phyloP scores from a whole-genome alignment of 2,888 invertebrate species.

The Drosophila pegasa region DNA sequence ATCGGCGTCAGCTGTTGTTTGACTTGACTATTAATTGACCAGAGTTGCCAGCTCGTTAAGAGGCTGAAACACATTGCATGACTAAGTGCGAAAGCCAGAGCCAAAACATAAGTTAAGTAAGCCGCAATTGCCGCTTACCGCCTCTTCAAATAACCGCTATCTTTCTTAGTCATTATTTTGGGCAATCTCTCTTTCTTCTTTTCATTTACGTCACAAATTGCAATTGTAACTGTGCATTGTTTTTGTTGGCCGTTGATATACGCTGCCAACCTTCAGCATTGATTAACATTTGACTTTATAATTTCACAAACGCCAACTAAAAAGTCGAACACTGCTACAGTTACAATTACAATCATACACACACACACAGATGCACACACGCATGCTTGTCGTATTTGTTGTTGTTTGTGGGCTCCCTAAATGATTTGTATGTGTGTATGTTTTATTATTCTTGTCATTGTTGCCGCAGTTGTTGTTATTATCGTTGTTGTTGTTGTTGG shows the following conservation, averaged over 20 bases:
- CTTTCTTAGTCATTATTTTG: constrained; percentile 27
- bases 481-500: constrained; percentile 32
- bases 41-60: constrained; percentile 29
- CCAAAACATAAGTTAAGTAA: constrained; percentile 40
- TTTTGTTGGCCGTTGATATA: constrained; percentile 49
- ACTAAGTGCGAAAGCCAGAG: constrained; percentile 34
- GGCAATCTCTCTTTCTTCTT: constrained; percentile 41
- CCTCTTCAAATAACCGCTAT: constrained; percentile 17
- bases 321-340: constrained; percentile 52
- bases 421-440: constrained; percentile 54
- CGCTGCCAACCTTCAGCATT: constrained; percentile 74
- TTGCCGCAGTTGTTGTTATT: constrained; percentile 7
- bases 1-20: constrained; percentile 34
- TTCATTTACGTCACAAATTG: constrained; percentile 60
- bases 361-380: background rate
- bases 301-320: constrained; percentile 74
- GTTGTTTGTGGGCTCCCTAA: constrained; percentile 31
- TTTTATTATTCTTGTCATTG: constrained; percentile 50
- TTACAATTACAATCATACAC: constrained; percentile 15
- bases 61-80: constrained; percentile 29
- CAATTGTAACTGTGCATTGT: constrained; percentile 43
- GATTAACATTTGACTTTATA: constrained; percentile 82
- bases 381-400: constrained; percentile 19
- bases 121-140: constrained; percentile 14
- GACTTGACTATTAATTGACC: constrained; percentile 16